Base-by-base conservation (phyloP, 2,113 vertebrate species). In the Pelodiscus sinensis region DNA sequence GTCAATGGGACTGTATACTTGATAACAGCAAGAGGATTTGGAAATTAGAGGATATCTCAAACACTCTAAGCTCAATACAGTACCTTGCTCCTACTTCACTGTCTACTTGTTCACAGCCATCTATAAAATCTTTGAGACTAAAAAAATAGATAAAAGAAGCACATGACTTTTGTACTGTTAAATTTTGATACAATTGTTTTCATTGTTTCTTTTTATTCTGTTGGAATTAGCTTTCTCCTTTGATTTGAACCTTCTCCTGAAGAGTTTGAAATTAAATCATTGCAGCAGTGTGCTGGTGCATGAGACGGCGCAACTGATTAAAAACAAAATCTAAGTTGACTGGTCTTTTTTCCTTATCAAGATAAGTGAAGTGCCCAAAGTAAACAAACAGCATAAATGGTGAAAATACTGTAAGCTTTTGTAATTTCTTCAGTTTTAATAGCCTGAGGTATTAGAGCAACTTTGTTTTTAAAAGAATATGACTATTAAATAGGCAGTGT, bases 401-500 rank as follows among this genome's bases (percentile, higher is more conserved):
- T 56, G 38, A 95, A 95, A 94, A 93, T 31, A 62, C 21, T 92
- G 1, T 0, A 55, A 80, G 77, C 79, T 55, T 77, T 58, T 57
- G 81, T 86, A 91, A 55, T 65, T 50, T 9, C 31, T 80, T 91
- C 65, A 15, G 68, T 75, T 92, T 92, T 88, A 95, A 55, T 75
- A 6, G 88, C 86, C 82, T 89, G 93, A 95, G 92, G 92, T 93
- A 93, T 94, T 83, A 94, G 95, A 95, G 89, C 89, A 96, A 97
- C 88, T 96, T 71, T 35, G n/a, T 0, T 88, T 60, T 90, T 96
- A 94, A 50, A 96, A 96, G 87, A 95, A 94, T 94, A 96, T 96
- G 96, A 92, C 25, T 94, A 81, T 97, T 95, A 97, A 97, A 95
- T 94, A 16, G 60, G 84, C n/a, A 96, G 93, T 95, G 50, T 90